Evolutionary conservation across 2,797 vertebrate species (phyloP).

Genomic region (Pangasius larnaudii): DNA sequence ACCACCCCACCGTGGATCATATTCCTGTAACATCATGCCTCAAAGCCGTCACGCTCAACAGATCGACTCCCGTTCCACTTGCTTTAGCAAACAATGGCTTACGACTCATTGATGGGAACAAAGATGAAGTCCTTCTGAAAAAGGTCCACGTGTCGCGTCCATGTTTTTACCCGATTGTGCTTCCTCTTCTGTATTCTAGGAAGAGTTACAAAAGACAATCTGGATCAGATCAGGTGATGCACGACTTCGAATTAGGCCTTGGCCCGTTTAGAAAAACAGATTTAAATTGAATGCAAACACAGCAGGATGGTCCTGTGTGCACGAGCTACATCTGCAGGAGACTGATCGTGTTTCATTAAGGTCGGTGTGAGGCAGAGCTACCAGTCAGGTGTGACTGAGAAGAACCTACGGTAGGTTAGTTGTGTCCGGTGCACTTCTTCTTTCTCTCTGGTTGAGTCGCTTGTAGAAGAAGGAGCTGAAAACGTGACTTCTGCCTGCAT

Average conservation of each 20-base stretch:
- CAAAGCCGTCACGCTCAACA: background rate
- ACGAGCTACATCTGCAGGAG: background rate
- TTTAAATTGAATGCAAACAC: background rate
- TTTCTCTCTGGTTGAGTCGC: slow-evolving; percentile 95
- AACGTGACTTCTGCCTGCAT: slow-evolving; percentile 91
- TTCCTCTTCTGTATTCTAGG: slow-evolving; percentile 91
- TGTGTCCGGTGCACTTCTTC: slow-evolving; percentile 83
- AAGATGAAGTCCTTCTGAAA: slow-evolving; percentile 99
- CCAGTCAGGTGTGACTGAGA: background rate
- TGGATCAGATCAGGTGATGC: background rate
- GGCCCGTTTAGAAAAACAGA: background rate
- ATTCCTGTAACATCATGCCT: background rate
- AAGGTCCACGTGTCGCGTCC: slow-evolving; percentile 96
- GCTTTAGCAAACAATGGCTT: slow-evolving; percentile 66
- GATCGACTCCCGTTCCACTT: background rate
- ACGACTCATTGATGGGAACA: slow-evolving; percentile 99
- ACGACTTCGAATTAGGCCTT: background rate
- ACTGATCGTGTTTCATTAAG: background rate
- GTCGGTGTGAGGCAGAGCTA: background rate
- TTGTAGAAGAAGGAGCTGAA: slow-evolving; percentile 99
- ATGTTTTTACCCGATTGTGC: slow-evolving; percentile 95
- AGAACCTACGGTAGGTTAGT: slow-evolving; percentile 88
- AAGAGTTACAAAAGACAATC: background rate
- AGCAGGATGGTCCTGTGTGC: background rate
- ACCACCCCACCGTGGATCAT: background rate